These are phyloP conservation scores for Endotricha flammealis DNA, from an alignment of 2,888 invertebrate species.

Conservation along the genomic window DNA sequence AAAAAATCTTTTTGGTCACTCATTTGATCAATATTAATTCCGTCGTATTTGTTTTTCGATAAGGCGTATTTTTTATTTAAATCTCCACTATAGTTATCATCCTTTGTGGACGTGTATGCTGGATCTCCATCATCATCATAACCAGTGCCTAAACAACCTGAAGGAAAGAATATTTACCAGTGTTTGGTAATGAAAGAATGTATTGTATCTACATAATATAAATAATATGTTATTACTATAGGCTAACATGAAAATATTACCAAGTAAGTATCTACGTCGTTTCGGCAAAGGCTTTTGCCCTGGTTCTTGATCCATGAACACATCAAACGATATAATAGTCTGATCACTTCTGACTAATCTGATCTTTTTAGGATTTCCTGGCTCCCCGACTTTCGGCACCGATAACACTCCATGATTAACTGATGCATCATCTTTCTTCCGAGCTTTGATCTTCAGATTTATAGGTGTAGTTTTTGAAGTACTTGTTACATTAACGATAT, in stretches of 20 bases:
- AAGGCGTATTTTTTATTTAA: constrained; percentile 27
- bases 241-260: constrained; percentile 21
- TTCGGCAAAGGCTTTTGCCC: constrained; percentile 34
- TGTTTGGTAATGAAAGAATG: neutral
- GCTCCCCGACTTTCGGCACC: constrained; percentile 30
- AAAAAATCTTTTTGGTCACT: constrained; percentile 35
- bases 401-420: constrained; percentile 32
- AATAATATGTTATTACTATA: neutral
- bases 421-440: constrained; percentile 39
- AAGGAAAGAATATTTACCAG: neutral
- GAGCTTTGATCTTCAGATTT: constrained; percentile 54
- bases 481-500: constrained; percentile 21
- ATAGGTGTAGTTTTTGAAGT: constrained; percentile 38
- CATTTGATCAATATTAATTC: constrained; percentile 15
- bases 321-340: constrained; percentile 60
- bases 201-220: neutral
- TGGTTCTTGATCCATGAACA: constrained; percentile 45
- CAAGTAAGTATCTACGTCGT: constrained; percentile 35
- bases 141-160: constrained; percentile 40
- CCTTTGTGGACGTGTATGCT: constrained; percentile 32
- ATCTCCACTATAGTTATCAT: constrained; percentile 12
- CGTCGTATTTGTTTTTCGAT: constrained; percentile 26
- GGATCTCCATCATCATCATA: constrained; percentile 42
- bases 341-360: constrained; percentile 52
- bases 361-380: constrained; percentile 33